Base-by-base conservation (phyloP, 2,888 invertebrate genomes). In the Stegophylla sp. region DNA sequence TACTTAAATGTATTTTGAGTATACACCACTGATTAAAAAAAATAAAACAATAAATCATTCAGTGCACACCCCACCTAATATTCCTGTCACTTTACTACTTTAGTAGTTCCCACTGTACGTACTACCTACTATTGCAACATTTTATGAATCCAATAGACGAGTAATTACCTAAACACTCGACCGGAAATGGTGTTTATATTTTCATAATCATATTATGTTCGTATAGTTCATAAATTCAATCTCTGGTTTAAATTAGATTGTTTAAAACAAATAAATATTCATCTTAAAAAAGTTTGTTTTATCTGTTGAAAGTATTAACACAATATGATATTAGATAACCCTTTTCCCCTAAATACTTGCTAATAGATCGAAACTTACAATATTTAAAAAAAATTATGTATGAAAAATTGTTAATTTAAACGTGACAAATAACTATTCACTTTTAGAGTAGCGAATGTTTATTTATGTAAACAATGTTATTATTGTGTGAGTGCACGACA, bases 21-120 rank as follows among this genome's bases (percentile, higher is more conserved):
- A n/a, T 23, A 34, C 43, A 41, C 28, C 51, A 43, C 20, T 67
- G 56, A 56, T 77, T 77, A 67, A 77, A 77, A 77, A 77, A n/a
- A n/a, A n/a, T n/a, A n/a, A n/a, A 77, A 77, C 76, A 77, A 77
- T 77, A 77, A 77, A 77, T 77, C 76, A 77, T 67, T 67, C 41
- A n/a, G 28, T 17, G 23, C 23, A 48, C 34, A 17, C 20, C 12
- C 26, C 34, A 12, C 17, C 20, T 12, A 48, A 45, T 10, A 1
- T n/a, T 48, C 13, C 64, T 64, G 51, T 64, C 75, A 64, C 41
- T 51, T 41, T 51, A 41, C 23, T 17, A 43, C 23, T 7, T n/a
- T n/a, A 7, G 34, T 7, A 34, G 34, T 7, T 5, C 34, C 34
- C 34, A 34, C 34, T 34, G 34, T 5, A 3, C 34, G 34, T n/a